Evolutionary conservation across 2,797 vertebrate genomes (phyloP).

Genomic region (Cephalopachus bancanus): DNA sequence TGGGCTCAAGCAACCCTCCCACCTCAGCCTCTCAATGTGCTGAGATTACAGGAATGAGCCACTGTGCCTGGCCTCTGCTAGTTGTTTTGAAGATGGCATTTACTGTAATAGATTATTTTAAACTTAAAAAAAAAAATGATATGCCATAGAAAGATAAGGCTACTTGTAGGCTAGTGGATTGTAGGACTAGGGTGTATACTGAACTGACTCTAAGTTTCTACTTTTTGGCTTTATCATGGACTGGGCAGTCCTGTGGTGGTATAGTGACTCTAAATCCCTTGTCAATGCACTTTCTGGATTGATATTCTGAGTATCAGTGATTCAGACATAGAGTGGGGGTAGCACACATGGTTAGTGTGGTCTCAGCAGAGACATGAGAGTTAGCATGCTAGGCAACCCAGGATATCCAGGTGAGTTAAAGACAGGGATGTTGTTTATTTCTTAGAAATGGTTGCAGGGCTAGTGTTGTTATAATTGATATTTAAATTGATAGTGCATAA

Average conservation of each 20-base stretch:
- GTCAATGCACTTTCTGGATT: neutral
- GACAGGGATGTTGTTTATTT: neutral
- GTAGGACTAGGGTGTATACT: too few relatives aligned
- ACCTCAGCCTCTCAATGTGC: neutral
- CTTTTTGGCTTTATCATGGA: too few relatives aligned
- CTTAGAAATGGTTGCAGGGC: neutral
- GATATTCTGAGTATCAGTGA: neutral
- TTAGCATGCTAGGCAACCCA: neutral
- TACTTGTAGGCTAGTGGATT: too few relatives aligned
- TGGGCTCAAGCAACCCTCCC: neutral
- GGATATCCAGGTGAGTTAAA: neutral
- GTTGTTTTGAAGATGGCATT: too few relatives aligned
- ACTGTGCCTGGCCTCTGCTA: too few relatives aligned
- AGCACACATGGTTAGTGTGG: neutral
- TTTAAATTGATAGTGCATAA: neutral
- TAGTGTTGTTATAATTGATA: neutral
- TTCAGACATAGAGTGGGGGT: neutral
- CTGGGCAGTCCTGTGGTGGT: too few relatives aligned
- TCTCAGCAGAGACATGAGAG: neutral
- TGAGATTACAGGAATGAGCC: too few relatives aligned
- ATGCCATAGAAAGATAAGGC: too few relatives aligned
- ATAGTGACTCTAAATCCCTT: neutral
- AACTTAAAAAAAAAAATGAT: too few relatives aligned
- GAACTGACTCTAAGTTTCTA: too few relatives aligned
- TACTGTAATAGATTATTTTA: too few relatives aligned